Evolutionary conservation across 2,113 vertebrate genomes (phyloP).

Genomic region (Danionella cerebrum): DNA sequence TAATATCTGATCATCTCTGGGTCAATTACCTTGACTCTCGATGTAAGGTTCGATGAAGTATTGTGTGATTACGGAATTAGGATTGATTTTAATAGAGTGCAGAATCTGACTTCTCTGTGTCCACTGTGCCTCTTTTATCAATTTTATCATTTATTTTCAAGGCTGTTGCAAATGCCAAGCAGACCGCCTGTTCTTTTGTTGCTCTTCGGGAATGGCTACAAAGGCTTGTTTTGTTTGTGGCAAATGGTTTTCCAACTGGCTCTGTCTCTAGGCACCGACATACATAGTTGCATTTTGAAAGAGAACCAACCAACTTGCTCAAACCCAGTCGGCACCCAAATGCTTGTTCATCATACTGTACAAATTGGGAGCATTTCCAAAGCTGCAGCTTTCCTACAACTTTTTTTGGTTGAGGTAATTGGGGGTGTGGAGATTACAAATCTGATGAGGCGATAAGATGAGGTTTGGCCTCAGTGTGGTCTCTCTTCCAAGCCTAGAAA

Average conservation of each 20-base stretch:
- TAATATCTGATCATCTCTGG: slow-evolving; percentile 32
- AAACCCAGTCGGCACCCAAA: neutral
- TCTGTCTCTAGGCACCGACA: neutral
- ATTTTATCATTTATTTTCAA: slow-evolving; percentile 16
- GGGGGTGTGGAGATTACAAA: slow-evolving; percentile 11
- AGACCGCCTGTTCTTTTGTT: neutral
- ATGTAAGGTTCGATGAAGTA: slow-evolving; percentile 55
- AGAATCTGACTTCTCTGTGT: slow-evolving; percentile 38
- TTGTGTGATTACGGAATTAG: slow-evolving; percentile 45
- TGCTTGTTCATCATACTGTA: neutral
- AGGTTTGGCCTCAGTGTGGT: neutral
- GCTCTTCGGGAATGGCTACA: neutral
- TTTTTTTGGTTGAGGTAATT: neutral
- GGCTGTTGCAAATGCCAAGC: neutral
- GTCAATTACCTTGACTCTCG: slow-evolving; percentile 43
- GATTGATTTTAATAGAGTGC: slow-evolving; percentile 51
- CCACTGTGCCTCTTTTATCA: slow-evolving; percentile 12
- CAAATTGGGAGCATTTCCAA: slow-evolving; percentile 14
- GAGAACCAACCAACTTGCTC: neutral
- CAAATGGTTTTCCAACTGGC: neutral
- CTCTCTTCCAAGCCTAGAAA: slow-evolving; percentile 10
- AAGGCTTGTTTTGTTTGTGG: neutral
- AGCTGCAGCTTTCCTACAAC: neutral
- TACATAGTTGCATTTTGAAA: neutral
- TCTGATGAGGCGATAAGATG: neutral